phyloP scores from a whole-genome alignment of 2,797 vertebrate species.

The Yasuhikotakia modesta region DNA sequence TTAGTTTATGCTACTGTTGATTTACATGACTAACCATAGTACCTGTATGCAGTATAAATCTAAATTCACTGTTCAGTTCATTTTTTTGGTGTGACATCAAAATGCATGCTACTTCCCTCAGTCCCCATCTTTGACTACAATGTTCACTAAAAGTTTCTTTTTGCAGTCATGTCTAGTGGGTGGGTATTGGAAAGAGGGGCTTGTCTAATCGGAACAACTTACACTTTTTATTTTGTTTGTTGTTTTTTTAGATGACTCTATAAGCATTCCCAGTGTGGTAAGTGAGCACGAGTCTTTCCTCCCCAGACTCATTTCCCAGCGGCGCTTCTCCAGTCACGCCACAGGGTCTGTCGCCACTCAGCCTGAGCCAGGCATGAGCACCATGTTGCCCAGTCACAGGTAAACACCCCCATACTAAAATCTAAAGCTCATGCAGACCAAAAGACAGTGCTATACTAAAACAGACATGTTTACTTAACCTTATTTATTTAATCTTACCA shows the following conservation, averaged over 20 bases:
- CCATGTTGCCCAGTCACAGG: conserved; percentile 98
- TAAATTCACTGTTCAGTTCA: too few relatives aligned
- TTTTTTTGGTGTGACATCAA: too few relatives aligned
- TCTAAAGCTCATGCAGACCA: neutral
- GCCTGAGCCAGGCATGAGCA: conserved; percentile 80
- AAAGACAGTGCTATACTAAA: conserved; percentile 15
- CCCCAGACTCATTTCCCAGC: conserved; percentile 85
- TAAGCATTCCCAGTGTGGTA: conserved; percentile 98
- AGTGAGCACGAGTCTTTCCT: conserved; percentile 96
- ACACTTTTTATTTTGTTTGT: too few relatives aligned
- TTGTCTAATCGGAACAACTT: too few relatives aligned
- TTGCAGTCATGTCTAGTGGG: too few relatives aligned
- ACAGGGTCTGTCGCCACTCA: conserved; percentile 85
- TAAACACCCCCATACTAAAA: conserved; percentile 65
- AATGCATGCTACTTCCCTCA: too few relatives aligned
- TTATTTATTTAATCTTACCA: conserved; percentile 30
- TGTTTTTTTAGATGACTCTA: conserved; percentile 84
- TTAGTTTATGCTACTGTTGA: too few relatives aligned
- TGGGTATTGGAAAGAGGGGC: too few relatives aligned
- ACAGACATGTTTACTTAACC: conserved; percentile 13
- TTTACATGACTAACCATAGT: too few relatives aligned
- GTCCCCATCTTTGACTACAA: too few relatives aligned
- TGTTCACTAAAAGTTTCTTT: too few relatives aligned
- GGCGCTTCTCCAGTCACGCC: conserved; percentile 94
- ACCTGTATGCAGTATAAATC: too few relatives aligned